A percentile compares a stretch with the other conserved stretches of the same genome.
These are phyloP conservation scores for Trissolcus basalis DNA, from an alignment of 1,140 invertebrate genomes.

Conservation along the genomic window DNA sequence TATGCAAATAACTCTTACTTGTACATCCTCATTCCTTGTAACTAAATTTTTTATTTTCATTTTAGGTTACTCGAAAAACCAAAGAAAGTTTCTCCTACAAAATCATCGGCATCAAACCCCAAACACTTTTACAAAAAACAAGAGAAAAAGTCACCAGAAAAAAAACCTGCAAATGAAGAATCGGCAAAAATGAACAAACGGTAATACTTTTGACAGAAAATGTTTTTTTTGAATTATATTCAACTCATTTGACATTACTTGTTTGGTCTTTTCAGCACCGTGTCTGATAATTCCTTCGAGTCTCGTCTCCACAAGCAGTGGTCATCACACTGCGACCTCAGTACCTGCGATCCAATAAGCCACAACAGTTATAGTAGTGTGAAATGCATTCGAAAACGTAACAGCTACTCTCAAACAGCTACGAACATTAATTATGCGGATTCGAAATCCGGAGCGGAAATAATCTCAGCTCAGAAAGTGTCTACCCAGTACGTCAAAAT, in stretches of 20 bases:
- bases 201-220: too few species aligned
- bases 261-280: slow-evolving; percentile 19
- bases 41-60: slow-evolving; percentile 1
- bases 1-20: too few species aligned
- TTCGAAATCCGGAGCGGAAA: slow-evolving; percentile 69
- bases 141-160: too few species aligned
- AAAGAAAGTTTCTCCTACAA: slow-evolving; percentile 58
- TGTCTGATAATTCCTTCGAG: slow-evolving; percentile 20
- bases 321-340: slow-evolving; percentile 73
- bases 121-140: not conserved
- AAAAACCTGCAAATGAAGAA: too few species aligned
- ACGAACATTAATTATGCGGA: slow-evolving; percentile 50
- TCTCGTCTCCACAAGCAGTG: slow-evolving; percentile 64
- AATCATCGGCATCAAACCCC: slow-evolving; percentile 33
- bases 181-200: too few species aligned
- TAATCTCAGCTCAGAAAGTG: slow-evolving; percentile 56
- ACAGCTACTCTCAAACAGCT: slow-evolving; percentile 70
- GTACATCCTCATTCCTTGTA: too few species aligned
- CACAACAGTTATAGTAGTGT: slow-evolving; percentile 29
- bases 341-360: slow-evolving; percentile 48
- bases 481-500: slow-evolving; percentile 42
- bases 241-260: too few species aligned
- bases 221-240: too few species aligned
- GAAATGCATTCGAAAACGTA: slow-evolving; percentile 64
- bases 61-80: slow-evolving; percentile 67